These are phyloP conservation scores for Ochotona princeps DNA, from an alignment of 2,113 vertebrate species.

Conservation along the genomic window DNA sequence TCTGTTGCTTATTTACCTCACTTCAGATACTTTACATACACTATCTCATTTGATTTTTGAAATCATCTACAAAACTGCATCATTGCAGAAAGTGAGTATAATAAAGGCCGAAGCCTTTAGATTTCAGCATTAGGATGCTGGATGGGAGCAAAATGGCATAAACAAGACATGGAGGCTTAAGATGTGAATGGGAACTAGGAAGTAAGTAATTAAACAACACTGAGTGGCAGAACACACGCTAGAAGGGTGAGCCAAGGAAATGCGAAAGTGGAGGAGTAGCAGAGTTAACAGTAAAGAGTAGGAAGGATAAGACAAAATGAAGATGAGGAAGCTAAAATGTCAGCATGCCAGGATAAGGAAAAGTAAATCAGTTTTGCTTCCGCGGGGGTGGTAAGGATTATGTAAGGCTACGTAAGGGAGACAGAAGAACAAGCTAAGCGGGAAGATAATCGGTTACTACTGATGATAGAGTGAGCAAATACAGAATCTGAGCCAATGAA, in stretches of 20 bases:
- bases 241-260: not conserved
- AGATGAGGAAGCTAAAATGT: not conserved
- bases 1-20: not conserved
- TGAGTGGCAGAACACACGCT: fast-evolving
- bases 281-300: not conserved
- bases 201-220: not conserved
- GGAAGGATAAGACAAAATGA: not conserved
- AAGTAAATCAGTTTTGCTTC: not conserved
- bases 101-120: not conserved
- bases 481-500: not conserved
- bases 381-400: not conserved
- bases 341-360: not conserved
- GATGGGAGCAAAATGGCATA: not conserved
- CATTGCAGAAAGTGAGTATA: not conserved
- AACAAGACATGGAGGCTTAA: not conserved
- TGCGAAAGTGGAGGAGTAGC: not conserved
- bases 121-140: not conserved
- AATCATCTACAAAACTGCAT: not conserved
- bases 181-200: fast-evolving
- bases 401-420: not conserved
- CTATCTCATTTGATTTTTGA: not conserved
- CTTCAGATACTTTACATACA: not conserved
- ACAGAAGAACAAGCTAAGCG: not conserved
- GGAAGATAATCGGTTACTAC: not conserved
- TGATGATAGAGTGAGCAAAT: not conserved